Conservation (phyloP, 2,888 invertebrate species). For the Macrosoma leucophasiata region DNA sequence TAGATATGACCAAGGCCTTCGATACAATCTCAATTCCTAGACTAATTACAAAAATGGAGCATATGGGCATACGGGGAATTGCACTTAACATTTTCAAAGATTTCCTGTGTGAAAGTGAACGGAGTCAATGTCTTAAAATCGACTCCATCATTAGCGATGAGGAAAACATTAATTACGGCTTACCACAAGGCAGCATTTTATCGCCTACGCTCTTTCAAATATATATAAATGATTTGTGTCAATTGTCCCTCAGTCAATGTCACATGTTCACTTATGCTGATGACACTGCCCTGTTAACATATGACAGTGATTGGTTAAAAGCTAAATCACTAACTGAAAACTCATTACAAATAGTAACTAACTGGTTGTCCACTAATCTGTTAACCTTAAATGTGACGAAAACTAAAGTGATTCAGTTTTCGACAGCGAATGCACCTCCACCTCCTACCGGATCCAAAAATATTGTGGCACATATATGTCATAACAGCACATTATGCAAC, state of each 20-base stretch:
- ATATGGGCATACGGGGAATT: too few species aligned
- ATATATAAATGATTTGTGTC: slow-evolving; percentile 11
- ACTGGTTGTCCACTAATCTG: slow-evolving; percentile 10
- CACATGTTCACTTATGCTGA: slow-evolving; percentile 16
- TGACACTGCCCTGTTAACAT: slow-evolving; percentile 16
- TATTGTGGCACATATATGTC: neutral
- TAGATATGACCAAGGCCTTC: too few species aligned
- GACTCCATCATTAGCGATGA: neutral
- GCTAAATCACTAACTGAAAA: slow-evolving; percentile 5
- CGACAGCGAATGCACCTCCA: neutral
- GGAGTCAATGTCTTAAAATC: too few species aligned
- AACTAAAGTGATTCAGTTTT: slow-evolving; percentile 12
- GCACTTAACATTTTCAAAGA: too few species aligned
- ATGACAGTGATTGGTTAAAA: slow-evolving; percentile 6
- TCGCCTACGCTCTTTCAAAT: slow-evolving; percentile 10
- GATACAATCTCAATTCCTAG: too few species aligned
- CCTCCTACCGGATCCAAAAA: neutral
- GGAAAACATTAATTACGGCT: neutral
- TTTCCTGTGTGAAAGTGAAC: too few species aligned
- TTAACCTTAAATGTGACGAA: slow-evolving; percentile 13
- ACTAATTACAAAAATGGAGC: too few species aligned
- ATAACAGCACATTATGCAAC: neutral
- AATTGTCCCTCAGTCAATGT: slow-evolving; percentile 2
- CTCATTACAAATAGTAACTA: slow-evolving; percentile 3
- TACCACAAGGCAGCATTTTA: slow-evolving; percentile 10